Conservation (phyloP, 2,888 invertebrate genomes). For the Mythimna lalbum region DNA sequence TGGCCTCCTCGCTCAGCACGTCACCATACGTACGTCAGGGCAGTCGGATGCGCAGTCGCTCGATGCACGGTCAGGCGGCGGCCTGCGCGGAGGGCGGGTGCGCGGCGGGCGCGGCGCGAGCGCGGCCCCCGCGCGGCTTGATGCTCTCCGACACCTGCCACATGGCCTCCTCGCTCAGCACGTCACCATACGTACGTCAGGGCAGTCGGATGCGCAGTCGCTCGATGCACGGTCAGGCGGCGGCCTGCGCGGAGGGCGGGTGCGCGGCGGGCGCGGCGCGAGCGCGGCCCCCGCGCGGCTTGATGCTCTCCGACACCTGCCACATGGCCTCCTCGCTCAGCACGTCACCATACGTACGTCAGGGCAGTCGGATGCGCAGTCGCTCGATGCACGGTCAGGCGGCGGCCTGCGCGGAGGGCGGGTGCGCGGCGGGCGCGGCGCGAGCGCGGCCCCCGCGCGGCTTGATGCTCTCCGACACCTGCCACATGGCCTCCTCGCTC, state of each 20-base stretch:
- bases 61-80: conserved; percentile 57
- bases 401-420: conserved; percentile 1
- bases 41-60: background rate
- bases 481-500: conserved; percentile 1
- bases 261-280: conserved; percentile 68
- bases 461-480: conserved; percentile 4
- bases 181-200: conserved; percentile 72
- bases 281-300: conserved; percentile 94
- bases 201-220: background rate
- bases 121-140: conserved; percentile 95
- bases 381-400: background rate
- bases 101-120: conserved; percentile 73
- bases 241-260: conserved; percentile 67
- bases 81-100: conserved; percentile 58
- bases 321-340: conserved; percentile 99
- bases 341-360: conserved; percentile 79
- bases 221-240: conserved; percentile 54
- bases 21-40: conserved; percentile 41
- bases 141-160: conserved; percentile 99
- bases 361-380: background rate
- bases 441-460: background rate
- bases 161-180: conserved; percentile 98
- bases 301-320: conserved; percentile 99
- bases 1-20: conserved; percentile 98
- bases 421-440: conserved; percentile 1